Evolutionary conservation across 2,113 vertebrate genomes (phyloP), one percentile per base, ranked within the genome.

Genomic region (Pterocles orientalis): DNA sequence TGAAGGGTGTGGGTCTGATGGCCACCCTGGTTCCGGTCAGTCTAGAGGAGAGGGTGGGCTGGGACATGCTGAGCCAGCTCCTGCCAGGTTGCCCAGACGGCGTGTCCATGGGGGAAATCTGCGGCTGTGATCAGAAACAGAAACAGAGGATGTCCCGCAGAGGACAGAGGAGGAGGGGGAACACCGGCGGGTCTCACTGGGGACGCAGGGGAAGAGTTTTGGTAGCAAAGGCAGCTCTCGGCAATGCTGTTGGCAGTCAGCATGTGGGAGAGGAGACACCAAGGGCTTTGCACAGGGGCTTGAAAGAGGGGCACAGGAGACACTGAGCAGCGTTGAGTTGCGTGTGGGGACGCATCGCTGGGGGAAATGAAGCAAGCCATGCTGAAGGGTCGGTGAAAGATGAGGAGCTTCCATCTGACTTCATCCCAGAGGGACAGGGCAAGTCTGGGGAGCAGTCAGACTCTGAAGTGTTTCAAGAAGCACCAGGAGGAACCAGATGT

Each of bases 151-250:
- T 18, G 28, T 65, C 48, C 72, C 36, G 15, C 18, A 24, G 61
- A 31, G 43, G 26, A 28, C 50, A 29, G 34, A 14, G 23, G 54
- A 60, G 34, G 26, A 89, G 24, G 4, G 26, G 39, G 39, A 51
- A 25, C 39, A 12, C 39, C 10, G 43, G 5, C 14, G 20, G 18
- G 12, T 62, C 25, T 56, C 36, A 11, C 14, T 45, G 68, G 43
- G 50, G 41, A 21, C 48, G 58, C 31, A 75, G 61, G 31, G 60
- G 57, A 82, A 41, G 23, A 29, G 14, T 56, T 82, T 83, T 17
- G 77, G 57, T 66, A 50, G 34, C 1, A 3, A 51, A n/a, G 73
- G 47, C 82, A 81, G 60, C 41, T 26, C 33, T 50, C 0, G 0
- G 60, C 60, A 19, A 19, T 25, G 69, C 6, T 43, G 51, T 28